Evolutionary conservation across 2,888 invertebrate species (phyloP), one percentile per base, ranked within the genome.

Genomic region (Conops quadrifasciatus): DNA sequence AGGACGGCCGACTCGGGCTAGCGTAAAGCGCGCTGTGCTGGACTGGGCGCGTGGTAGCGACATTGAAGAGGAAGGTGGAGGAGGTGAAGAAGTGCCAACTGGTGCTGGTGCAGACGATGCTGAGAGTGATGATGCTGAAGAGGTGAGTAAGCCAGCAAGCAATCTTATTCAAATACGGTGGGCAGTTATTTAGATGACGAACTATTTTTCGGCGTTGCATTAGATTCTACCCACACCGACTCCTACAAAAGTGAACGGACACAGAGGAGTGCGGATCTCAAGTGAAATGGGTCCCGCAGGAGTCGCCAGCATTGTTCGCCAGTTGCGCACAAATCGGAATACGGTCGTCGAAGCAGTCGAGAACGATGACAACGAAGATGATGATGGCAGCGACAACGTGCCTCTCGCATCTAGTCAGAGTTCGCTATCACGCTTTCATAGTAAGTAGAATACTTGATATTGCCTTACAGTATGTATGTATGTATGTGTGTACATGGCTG

Each of bases 291-390:
- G 82, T 15, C 80, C 84, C 11, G 83, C 80, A 74, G 80, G 81
- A 3, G 80, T 82, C 16, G 78, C 80, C 1, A 69, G 51, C 43
- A 67, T 69, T 16, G 76, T 75, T 15, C 81, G 85, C 0, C 85
- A 85, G 70, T 73, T 85, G 45, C 80, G 86, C 51, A 85, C 85
- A 16, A 85, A 85, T 78, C 84, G 85, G 4, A 84, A 84, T 74
- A 84, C 84, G 16, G 75, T 81, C 24, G 79, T 85, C 0, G 74
- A 80, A 30, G 74, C 78, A 9, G 77, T 76, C 68, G 79, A 79
- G 2, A 80, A 80, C 26, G 79, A 80, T 19, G 78, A 82, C 11
- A 76, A 77, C 15, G 82, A 82, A 26, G 83, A 81, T 28, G 77
- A 78, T 11, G 80, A 81, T 73, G 83, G 83, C 68, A 84, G 84